Percentiles rank a stretch among this genome's conserved stretches.
phyloP scores from a whole-genome alignment of 2,797 vertebrate species.

The Huso huso region DNA sequence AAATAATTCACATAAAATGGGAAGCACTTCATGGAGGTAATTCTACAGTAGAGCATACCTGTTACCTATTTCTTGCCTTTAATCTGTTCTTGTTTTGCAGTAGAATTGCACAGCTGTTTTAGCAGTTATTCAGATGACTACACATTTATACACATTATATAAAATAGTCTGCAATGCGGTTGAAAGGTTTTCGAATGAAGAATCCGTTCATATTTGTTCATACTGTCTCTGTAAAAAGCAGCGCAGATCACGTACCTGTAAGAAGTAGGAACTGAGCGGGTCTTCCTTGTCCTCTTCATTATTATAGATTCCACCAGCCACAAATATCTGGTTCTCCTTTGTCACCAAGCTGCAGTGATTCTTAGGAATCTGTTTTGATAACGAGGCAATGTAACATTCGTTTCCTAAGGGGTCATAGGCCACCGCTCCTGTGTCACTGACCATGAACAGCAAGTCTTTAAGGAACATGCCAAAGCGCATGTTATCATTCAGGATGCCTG shows the following conservation, averaged over 20 bases:
- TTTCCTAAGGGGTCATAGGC: conserved; percentile 87
- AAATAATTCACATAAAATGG: too few relatives aligned
- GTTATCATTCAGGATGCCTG: conserved; percentile 87
- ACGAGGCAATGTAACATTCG: conserved; percentile 81
- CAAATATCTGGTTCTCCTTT: conserved; percentile 92
- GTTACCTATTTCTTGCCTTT: too few relatives aligned
- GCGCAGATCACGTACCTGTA: conserved; percentile 69
- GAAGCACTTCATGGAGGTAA: too few relatives aligned
- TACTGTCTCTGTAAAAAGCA: neutral
- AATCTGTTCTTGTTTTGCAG: too few relatives aligned
- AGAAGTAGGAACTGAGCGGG: conserved; percentile 86
- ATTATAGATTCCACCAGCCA: conserved; percentile 85
- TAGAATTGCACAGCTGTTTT: too few relatives aligned
- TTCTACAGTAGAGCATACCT: too few relatives aligned
- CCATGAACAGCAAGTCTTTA: conserved; percentile 86
- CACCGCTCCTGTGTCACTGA: conserved; percentile 76
- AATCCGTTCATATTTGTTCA: too few relatives aligned
- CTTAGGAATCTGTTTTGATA: conserved; percentile 90
- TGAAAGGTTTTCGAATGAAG: too few relatives aligned
- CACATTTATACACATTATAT: too few relatives aligned
- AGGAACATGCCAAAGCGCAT: conserved; percentile 93
- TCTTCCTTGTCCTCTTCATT: conserved; percentile 86
- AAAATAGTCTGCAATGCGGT: too few relatives aligned
- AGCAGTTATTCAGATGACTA: too few relatives aligned
- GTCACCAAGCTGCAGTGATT: conserved; percentile 90